phyloP scores from a whole-genome alignment of 1,140 invertebrate genomes.

The Wasmannia auropunctata region DNA sequence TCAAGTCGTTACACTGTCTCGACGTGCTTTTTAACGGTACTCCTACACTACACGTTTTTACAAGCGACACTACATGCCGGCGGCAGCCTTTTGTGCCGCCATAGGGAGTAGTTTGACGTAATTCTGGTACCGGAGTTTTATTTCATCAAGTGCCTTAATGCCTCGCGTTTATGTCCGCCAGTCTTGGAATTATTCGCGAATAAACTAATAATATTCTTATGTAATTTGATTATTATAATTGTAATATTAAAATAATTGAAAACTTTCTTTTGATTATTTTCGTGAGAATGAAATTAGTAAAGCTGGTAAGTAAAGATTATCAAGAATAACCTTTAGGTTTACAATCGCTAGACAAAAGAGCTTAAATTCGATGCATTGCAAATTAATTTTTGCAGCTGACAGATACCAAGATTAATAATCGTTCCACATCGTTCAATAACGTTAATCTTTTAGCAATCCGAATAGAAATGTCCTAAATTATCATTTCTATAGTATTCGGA shows the following conservation, averaged over 20 bases:
- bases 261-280: not conserved
- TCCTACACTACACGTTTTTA: slow-evolving; percentile 30
- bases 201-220: not conserved
- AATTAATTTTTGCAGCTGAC: not conserved
- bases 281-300: not conserved
- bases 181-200: not conserved
- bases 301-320: no score
- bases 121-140: not conserved
- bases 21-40: slow-evolving; percentile 41
- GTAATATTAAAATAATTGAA: not conserved
- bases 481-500: not conserved
- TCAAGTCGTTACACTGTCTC: slow-evolving; percentile 25
- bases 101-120: not conserved
- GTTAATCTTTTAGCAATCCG: not conserved
- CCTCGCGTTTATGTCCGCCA: not conserved
- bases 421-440: not conserved
- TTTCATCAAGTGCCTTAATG: not conserved
- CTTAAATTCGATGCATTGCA: not conserved
- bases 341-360: no score
- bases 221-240: not conserved
- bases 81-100: slow-evolving; percentile 2
- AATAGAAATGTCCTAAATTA: not conserved
- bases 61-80: not conserved
- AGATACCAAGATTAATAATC: not conserved
- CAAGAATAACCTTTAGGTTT: no score